Evolutionary conservation across 2,888 invertebrate species (phyloP).

Genomic region (Eurytoma californica): DNA sequence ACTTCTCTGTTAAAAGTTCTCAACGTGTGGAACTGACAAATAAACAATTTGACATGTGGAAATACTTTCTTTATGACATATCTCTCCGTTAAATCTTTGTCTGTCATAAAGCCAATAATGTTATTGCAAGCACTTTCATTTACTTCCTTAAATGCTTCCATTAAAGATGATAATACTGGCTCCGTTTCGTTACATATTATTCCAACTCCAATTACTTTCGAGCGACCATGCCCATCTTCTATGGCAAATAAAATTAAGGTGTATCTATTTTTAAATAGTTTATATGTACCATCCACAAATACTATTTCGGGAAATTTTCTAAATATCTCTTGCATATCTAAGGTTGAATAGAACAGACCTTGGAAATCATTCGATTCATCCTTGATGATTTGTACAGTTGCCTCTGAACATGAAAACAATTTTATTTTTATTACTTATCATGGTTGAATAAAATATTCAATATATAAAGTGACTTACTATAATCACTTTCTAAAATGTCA

Average conservation of each 20-base stretch:
- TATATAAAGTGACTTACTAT: not conserved
- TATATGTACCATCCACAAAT: not conserved
- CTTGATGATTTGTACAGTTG: not conserved
- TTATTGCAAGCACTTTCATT: conserved; percentile 14
- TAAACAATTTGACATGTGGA: not conserved
- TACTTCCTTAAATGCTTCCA: not conserved
- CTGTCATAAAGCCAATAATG: conserved; percentile 56
- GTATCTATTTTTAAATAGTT: not conserved
- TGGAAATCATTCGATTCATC: not conserved
- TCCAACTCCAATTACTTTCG: not conserved
- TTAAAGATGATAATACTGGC: not conserved
- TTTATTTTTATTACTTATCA: not conserved
- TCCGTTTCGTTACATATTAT: not conserved
- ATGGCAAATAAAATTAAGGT: not conserved
- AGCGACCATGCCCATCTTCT: not conserved
- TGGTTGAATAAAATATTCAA: not conserved
- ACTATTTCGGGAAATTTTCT: not conserved
- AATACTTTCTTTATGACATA: not conserved
- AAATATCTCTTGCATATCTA: not conserved
- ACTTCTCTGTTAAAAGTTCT: not conserved
- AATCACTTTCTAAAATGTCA: not conserved
- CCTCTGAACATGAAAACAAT: not conserved
- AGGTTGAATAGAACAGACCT: not conserved
- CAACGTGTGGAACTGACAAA: not conserved
- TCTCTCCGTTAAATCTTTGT: conserved; percentile 55